Percentiles rank a stretch among this genome's conserved stretches.
Conservation (phyloP, 1,140 invertebrate genomes). For the Rhopalosiphum maidis region DNA sequence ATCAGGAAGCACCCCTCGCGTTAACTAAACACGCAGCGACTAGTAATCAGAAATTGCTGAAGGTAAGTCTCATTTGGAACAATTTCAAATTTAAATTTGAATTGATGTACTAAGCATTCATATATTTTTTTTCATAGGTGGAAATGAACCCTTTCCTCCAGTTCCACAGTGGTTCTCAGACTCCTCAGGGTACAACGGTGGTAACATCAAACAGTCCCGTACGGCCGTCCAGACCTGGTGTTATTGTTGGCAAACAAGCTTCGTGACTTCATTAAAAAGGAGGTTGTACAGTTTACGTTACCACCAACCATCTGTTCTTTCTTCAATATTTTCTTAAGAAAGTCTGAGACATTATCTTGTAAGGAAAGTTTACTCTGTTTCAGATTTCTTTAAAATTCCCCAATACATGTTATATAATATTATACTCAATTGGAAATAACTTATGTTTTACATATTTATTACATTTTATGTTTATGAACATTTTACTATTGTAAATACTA, state of each 20-base stretch:
- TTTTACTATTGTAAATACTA: constrained; percentile 11
- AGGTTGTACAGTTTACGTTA: constrained; percentile 17
- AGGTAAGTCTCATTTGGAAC: neutral
- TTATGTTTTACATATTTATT: neutral
- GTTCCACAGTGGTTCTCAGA: constrained; percentile 64
- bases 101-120: neutral
- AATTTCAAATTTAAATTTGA: neutral
- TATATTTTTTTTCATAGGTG: constrained; percentile 65
- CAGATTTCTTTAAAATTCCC: neutral
- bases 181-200: constrained; percentile 60
- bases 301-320: constrained; percentile 1
- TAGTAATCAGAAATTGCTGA: constrained; percentile 41
- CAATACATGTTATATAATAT: neutral
- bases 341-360: constrained; percentile 10
- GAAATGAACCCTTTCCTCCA: constrained; percentile 73
- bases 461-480: neutral
- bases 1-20: constrained; percentile 75
- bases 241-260: constrained; percentile 83
- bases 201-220: constrained; percentile 60
- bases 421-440: constrained; percentile 13
- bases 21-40: constrained; percentile 71
- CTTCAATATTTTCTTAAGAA: neutral
- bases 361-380: neutral
- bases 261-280: constrained; percentile 68
- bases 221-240: constrained; percentile 79